A percentile compares a stretch with the other conserved stretches of the same genome.
These are phyloP conservation scores for Girardinus metallicus DNA, from an alignment of 2,797 vertebrate species.

Conservation along the genomic window DNA sequence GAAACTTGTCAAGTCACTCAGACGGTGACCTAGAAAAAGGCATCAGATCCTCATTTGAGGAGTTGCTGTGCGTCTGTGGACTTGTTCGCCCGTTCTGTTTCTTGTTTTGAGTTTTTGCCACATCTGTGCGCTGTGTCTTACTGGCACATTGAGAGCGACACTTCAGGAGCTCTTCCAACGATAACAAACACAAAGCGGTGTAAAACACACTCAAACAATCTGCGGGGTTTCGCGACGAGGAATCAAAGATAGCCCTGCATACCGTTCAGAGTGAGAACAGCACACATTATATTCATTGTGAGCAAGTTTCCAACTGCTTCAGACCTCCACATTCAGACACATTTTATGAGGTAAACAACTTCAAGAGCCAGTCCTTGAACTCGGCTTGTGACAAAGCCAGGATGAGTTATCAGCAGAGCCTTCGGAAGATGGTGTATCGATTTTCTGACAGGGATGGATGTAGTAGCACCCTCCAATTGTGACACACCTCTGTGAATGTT, in stretches of 20 bases:
- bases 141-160: constrained; percentile 39
- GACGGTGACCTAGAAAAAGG: constrained; percentile 72
- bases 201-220: constrained; percentile 46
- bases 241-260: constrained; percentile 22
- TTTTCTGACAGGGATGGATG: constrained; percentile 69
- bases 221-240: constrained; percentile 39
- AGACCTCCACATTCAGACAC: constrained; percentile 7
- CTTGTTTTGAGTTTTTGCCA: constrained; percentile 63
- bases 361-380: constrained; percentile 56
- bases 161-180: constrained; percentile 48
- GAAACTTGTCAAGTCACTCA: constrained; percentile 63
- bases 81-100: constrained; percentile 17
- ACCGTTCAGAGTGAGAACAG: constrained; percentile 6
- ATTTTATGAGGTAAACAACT: constrained; percentile 56
- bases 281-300: constrained; percentile 18
- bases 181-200: constrained; percentile 57
- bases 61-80: constrained; percentile 1
- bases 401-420: constrained; percentile 64
- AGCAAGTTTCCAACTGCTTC: constrained; percentile 3
- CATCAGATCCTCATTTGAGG: constrained; percentile 30
- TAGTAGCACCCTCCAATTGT: constrained; percentile 46
- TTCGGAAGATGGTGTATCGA: constrained; percentile 67
- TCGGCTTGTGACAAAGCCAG: constrained; percentile 46
- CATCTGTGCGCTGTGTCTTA: constrained; percentile 63
- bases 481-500: constrained; percentile 59